phyloP scores from a whole-genome alignment of 2,113 vertebrate species.

The Gymnorhina tibicen region DNA sequence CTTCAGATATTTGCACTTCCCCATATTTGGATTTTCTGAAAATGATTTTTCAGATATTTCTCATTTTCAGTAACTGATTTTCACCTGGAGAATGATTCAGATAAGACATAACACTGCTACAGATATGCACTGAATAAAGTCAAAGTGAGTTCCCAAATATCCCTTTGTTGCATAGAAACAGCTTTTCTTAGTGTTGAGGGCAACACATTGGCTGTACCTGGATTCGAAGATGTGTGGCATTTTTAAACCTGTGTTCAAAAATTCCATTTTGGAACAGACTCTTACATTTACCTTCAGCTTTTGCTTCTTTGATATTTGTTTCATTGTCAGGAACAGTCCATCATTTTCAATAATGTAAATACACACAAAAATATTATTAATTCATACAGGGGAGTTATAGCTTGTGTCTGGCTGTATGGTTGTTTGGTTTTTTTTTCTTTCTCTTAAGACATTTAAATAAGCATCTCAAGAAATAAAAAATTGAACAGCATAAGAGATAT shows the following conservation, averaged over 20 bases:
- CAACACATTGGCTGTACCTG: not conserved
- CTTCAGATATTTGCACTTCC: not conserved
- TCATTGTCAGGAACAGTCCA: not conserved
- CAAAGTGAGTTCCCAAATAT: not conserved
- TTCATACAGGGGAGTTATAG: not conserved
- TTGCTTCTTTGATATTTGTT: not conserved
- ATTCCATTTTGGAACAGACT: not conserved
- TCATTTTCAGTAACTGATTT: not conserved
- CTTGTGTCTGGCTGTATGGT: not conserved
- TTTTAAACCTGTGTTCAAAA: not conserved
- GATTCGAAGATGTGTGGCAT: not conserved
- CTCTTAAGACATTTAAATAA: not conserved
- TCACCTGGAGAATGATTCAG: not conserved
- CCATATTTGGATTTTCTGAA: not conserved
- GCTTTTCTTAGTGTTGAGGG: not conserved
- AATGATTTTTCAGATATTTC: not conserved
- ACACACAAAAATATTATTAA: not conserved
- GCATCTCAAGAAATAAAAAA: not conserved
- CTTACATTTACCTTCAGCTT: not conserved
- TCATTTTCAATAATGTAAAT: not conserved
- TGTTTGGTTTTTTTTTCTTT: not conserved
- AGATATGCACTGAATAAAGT: not conserved
- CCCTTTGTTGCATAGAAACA: not conserved
- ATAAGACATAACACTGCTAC: not conserved
- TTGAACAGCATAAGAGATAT: not conserved